Evolutionary conservation across 2,113 vertebrate genomes (phyloP).

Genomic region (Callocephalon fimbriatum): DNA sequence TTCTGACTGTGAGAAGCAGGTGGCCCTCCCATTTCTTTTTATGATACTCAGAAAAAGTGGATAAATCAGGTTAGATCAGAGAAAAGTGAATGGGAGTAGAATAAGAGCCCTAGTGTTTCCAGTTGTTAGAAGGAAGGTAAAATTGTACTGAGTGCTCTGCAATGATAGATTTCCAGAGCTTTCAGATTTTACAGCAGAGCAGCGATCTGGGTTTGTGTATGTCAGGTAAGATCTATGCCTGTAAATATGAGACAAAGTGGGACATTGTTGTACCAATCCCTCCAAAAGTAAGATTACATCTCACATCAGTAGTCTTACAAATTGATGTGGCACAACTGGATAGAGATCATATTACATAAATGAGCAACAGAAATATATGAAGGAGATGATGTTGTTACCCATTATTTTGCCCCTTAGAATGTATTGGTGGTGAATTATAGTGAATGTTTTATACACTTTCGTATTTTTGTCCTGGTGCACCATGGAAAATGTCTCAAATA

Average conservation of each 20-base stretch:
- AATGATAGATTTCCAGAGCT: not conserved
- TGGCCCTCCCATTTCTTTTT: not conserved
- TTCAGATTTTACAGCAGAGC: not conserved
- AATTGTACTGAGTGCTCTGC: not conserved
- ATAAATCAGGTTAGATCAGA: not conserved
- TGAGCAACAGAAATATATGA: slow-evolving; percentile 53
- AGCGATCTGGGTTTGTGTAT: not conserved
- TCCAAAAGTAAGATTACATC: slow-evolving; percentile 36
- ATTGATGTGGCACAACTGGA: slow-evolving; percentile 31
- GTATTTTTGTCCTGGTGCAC: slow-evolving; percentile 39
- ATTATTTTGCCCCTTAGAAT: slow-evolving; percentile 61
- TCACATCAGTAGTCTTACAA: not conserved
- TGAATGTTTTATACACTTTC: slow-evolving; percentile 42
- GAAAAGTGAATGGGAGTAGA: not conserved
- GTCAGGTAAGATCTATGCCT: not conserved
- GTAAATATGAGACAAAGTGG: not conserved
- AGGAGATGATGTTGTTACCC: slow-evolving; percentile 52
- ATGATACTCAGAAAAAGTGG: not conserved
- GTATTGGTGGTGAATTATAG: slow-evolving; percentile 59
- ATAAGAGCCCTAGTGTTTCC: not conserved
- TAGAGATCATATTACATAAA: slow-evolving; percentile 65
- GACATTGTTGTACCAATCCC: not conserved
- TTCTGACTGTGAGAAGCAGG: not conserved
- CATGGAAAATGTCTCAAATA: slow-evolving; percentile 49
- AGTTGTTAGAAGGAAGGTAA: not conserved